Base-by-base conservation (phyloP, 2,888 invertebrate species). In the Himalopsyche kuldschensis region DNA sequence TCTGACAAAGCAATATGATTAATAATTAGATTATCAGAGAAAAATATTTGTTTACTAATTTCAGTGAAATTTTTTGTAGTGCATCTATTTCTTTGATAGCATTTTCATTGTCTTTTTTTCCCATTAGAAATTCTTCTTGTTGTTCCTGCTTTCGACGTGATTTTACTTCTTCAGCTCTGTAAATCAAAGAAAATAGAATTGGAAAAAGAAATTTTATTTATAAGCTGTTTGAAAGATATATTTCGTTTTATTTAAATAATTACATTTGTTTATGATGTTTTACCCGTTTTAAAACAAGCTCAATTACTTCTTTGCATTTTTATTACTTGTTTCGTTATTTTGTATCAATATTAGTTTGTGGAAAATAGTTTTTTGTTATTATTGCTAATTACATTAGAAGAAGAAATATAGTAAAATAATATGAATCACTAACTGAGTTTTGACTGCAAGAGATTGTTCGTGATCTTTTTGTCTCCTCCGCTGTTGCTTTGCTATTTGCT, bases 21-120 rank as follows among this genome's bases (percentile, higher is more conserved):
- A 83, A 48, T 63, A 80, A 24, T 69, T 15, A 24, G 76, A 35
- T 30, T 47, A 24, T 47, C 79, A 63, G 87, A 35, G 87, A 87
- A 41, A 88, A 87, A 15, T 87, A 87, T 0, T 85, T 87, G 15
- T 88, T 87, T 63, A 88, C 87, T 80, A 90, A 88, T 20, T 89
- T 88, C 79, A 84, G 75, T 81, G 89, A 88, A 30, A 89, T 88
- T 78, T 89, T 88, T 75, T 90, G 87, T 5, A 91, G 88, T 81
- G 89, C 88, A 41, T 88, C 88, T 84, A 89, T 87, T 84, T 91
- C 89, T 85, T 90, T 90, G 4, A 88, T 87, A 63, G 89, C 87
- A 82, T 87, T 87, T 76, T 87, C 86, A 55, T 88, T 88, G 75
- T 89, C 88, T 78, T 89, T 87, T 1, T 87, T 88, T 86, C 90